Base-by-base conservation (phyloP, 2,797 vertebrate genomes). In the Mus minutoides region DNA sequence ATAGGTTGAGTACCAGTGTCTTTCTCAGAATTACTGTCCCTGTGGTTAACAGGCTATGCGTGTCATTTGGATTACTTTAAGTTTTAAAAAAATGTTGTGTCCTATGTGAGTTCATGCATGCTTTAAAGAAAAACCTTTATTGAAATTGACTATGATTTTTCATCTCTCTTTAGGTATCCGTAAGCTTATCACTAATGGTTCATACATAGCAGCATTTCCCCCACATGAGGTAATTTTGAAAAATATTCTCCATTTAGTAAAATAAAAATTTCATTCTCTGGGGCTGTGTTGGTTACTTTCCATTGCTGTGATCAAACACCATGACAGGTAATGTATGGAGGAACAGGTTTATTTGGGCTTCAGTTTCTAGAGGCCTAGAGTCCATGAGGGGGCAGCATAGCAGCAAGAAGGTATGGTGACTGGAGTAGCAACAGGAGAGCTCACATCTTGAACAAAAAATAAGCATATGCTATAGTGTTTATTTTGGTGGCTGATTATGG, bases 191-290 rank as follows among this genome's bases (percentile, higher is more conserved):
- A 99, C 98, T 97, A 99, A 99, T 97, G 99, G 98, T 95, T 99
- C 99, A 0, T 99, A 99, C 31, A 99, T 99, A 97, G 99, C 99
- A 95, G 99, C 99, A 3, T 99, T 99, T 98, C 99, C 99, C 88
- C 99, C 99, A 37, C 99, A 99, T 94, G 99, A 99, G 99, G 99
- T 99, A 98, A 98, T 73, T 67, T 82, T 76, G 31, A 82, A 88
- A 88, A 17, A 67, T 3, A 58, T 16, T 95, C 92, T 92, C 40
- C 12, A 29, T 83, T 80, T 1, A 9, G 46, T 46, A 62, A 75
- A 75, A 26, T 54, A 87, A 73, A 46, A 77, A 67, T 87, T 37
- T 88, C 22, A 17, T 94, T 24, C 10, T 80, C 21, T 54, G 2
- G 73, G 54, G 12, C 92, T 43, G 22, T 62, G 43, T 46, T 84